phyloP scores from a whole-genome alignment of 2,113 vertebrate genomes.

The Hipposideros armiger region DNA sequence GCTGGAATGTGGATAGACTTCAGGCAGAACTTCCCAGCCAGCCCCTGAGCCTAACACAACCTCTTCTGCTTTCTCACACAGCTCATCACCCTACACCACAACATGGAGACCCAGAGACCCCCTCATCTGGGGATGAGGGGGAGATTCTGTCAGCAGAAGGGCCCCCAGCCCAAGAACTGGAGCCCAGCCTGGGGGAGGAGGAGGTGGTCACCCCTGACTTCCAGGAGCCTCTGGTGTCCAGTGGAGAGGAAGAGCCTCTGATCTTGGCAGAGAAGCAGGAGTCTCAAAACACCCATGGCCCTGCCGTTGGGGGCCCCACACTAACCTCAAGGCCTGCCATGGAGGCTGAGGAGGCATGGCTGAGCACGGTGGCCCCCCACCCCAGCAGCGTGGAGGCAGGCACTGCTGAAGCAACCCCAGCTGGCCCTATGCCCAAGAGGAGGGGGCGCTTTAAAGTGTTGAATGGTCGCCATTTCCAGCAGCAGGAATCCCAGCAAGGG shows the following conservation, averaged over 20 bases:
- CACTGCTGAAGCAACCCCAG: not conserved
- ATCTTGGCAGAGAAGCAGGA: conserved; percentile 5
- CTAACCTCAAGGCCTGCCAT: not conserved
- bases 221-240: conserved; percentile 74
- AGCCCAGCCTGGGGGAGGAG: not conserved
- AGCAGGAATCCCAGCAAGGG: not conserved
- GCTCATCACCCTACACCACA: conserved; percentile 73
- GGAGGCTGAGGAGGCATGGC: not conserved
- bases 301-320: not conserved
- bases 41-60: not conserved
- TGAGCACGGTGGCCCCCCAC: not conserved
- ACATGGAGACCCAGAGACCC: conserved; percentile 68
- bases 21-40: not conserved
- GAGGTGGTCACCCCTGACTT: not conserved
- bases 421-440: accelerated
- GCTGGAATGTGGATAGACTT: not conserved
- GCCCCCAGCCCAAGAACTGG: not conserved
- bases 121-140: conserved; percentile 75
- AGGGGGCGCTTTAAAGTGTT: conserved; percentile 77
- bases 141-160: conserved; percentile 77
- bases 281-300: not conserved
- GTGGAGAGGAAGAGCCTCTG: conserved; percentile 66
- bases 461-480: conserved; percentile 87
- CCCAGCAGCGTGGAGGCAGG: not conserved
- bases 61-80: conserved; percentile 25